Base-by-base conservation (phyloP, 2,113 vertebrate genomes). In the Columba livia region DNA sequence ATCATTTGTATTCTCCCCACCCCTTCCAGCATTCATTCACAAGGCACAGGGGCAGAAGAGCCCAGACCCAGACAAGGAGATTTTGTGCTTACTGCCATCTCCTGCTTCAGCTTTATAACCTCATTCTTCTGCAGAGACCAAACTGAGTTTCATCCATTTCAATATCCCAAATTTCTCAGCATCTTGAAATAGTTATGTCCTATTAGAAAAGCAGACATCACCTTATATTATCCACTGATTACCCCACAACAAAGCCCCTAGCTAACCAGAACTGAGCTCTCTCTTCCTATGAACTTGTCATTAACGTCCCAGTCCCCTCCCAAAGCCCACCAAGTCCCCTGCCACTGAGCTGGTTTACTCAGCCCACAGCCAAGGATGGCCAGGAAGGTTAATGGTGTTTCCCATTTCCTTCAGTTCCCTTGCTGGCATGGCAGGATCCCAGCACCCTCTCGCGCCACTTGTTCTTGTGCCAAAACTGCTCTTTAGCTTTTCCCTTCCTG, bases 401-500 rank as follows among this genome's bases (percentile, higher is more conserved):
- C 80, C 78, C 65, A 48, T 69, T 89, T 78, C 77, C 90, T 88
- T 71, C 72, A 64, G 56, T 73, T 92, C 84, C 65, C 44, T 84
- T 8, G 10, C 80, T 93, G 95, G 96, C 92, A 90, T 5, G 0
- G 38, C 74, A 73, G 48, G 72, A 90, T 74, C 81, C 77, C 87
- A 7, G 3, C 77, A 84, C 60, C 83, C 61, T 92, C 80, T 90
- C 80, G 86, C 61, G 44, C 89, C 57, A n/a, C 73, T 84, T 1
- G 0, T 67, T 92, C 90, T 57, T 89, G 69, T 92, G 95, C 96
- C 94, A 97, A 64, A 96, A 93, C 61, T 74, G 80, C 95, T 94
- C 89, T 96, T 93, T 89, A 93, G 83, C 70, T 87, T 89, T 90
- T 84, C 86, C 65, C 57, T 97, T 94, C 89, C 83, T 93, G 80